Evolutionary conservation across 1,140 invertebrate genomes (phyloP), one percentile per base, ranked within the genome.

Genomic region (Capitella teleta): DNA sequence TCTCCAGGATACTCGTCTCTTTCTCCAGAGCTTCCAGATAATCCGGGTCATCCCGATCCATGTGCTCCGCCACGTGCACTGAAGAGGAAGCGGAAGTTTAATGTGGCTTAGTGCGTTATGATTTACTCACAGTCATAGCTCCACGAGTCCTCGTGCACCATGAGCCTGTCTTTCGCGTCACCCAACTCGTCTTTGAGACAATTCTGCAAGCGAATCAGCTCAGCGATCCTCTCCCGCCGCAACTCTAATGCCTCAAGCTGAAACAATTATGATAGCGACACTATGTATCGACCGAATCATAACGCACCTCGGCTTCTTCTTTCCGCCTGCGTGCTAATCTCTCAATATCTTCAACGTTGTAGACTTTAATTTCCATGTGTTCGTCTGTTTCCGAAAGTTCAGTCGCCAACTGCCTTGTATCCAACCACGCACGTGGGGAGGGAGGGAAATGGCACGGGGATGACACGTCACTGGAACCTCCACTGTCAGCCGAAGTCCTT

Each of bases 111-210:
- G 21, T n/a, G n/a, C n/a, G n/a, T n/a, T n/a, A n/a, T n/a, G n/a
- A n/a, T n/a, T 10, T 14, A 67, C 76, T 77, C 67, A 79, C 78
- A 74, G 60, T 80, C 77, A 64, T 76, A 79, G 56, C 71, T 78
- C 79, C 79, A 80, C 46, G 75, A 70, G 25, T 63, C 61, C 34
- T 74, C 63, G 36, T 78, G 74, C 54, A 80, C 69, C 63, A 77
- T 74, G 47, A 78, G 64, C 62, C 76, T 55, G 60, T 73, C 52
- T 68, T 70, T 63, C 55, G 72, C 64, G 10, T 63, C 61, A 28
- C 63, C 59, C 8, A 80, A 59, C 56, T 78, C 77, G 36, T 63
- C 59, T 52, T 76, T 78, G 61, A 77, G 72, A 59, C 73, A 70
- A 54, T 71, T 73, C 62, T 78, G 77, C 58, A 70, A 73, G 56